Evolutionary conservation across 2,888 invertebrate species (phyloP).

Genomic region (Tachina lurida): DNA sequence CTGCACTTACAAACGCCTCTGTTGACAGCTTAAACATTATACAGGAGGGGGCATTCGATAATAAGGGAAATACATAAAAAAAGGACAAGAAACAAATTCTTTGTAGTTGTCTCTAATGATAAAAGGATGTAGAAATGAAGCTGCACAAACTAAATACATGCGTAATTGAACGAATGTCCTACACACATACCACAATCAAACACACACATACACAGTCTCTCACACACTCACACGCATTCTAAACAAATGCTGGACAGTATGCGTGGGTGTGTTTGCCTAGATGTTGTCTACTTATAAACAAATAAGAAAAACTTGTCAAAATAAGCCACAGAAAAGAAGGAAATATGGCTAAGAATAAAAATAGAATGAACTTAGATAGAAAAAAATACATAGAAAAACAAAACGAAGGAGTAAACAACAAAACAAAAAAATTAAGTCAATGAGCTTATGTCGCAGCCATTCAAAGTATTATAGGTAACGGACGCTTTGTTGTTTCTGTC

Average conservation of each 20-base stretch:
- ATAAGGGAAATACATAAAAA: slow-evolving; percentile 52
- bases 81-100: slow-evolving; percentile 34
- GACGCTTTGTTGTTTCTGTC: neutral
- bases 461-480: neutral
- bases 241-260: slow-evolving; percentile 1
- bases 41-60: slow-evolving; percentile 58
- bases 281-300: slow-evolving; percentile 7
- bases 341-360: slow-evolving; percentile 15
- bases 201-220: neutral
- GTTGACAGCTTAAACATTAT: slow-evolving; percentile 56
- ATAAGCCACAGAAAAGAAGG: slow-evolving; percentile 52
- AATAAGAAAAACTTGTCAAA: slow-evolving; percentile 25
- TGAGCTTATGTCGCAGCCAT: slow-evolving; percentile 64
- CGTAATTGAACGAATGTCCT: neutral
- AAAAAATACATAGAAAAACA: slow-evolving; percentile 45
- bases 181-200: neutral
- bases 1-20: slow-evolving; percentile 56
- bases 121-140: slow-evolving; percentile 63
- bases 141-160: slow-evolving; percentile 43
- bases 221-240: neutral
- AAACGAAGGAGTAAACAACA: neutral
- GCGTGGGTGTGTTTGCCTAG: neutral
- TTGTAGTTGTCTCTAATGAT: slow-evolving; percentile 54
- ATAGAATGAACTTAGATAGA: slow-evolving; percentile 43
- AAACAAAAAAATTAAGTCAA: slow-evolving; percentile 45